Evolutionary conservation across 2,888 invertebrate genomes (phyloP).

Genomic region (Gibbula magus): DNA sequence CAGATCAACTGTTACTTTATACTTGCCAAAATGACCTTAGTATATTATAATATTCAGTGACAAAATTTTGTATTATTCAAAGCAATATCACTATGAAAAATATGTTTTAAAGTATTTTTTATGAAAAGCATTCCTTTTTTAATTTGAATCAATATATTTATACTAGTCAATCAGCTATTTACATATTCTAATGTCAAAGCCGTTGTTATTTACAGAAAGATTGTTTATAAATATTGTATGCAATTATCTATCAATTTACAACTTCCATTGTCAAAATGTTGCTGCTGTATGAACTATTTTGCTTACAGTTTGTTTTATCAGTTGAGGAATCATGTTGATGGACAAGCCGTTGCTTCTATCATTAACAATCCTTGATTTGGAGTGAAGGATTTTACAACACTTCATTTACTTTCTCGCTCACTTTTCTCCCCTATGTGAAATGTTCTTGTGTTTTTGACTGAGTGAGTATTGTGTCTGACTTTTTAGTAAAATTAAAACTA

Average conservation of each 20-base stretch:
- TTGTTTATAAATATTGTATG: not conserved
- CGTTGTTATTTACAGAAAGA: not conserved
- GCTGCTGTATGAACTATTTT: not conserved
- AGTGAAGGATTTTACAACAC: no score
- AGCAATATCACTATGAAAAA: not conserved
- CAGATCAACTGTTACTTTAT: no score
- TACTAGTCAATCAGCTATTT: not conserved
- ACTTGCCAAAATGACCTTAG: no score
- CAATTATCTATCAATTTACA: not conserved
- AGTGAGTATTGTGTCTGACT: no score
- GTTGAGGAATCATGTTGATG: not conserved
- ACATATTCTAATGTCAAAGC: not conserved
- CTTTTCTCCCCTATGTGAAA: no score
- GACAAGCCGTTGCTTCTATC: no score
- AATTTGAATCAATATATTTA: not conserved
- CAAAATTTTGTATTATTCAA: not conserved
- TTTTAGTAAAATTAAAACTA: no score
- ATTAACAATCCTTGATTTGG: no score
- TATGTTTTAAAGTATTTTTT: not conserved
- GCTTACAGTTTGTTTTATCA: not conserved
- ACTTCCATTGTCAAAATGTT: not conserved
- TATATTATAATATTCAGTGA: no score
- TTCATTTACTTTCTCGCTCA: no score
- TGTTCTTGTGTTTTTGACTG: no score
- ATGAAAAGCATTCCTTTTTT: not conserved